These are phyloP conservation scores for Grammomys surdaster DNA, from an alignment of 2,113 vertebrate genomes.

Conservation along the genomic window DNA sequence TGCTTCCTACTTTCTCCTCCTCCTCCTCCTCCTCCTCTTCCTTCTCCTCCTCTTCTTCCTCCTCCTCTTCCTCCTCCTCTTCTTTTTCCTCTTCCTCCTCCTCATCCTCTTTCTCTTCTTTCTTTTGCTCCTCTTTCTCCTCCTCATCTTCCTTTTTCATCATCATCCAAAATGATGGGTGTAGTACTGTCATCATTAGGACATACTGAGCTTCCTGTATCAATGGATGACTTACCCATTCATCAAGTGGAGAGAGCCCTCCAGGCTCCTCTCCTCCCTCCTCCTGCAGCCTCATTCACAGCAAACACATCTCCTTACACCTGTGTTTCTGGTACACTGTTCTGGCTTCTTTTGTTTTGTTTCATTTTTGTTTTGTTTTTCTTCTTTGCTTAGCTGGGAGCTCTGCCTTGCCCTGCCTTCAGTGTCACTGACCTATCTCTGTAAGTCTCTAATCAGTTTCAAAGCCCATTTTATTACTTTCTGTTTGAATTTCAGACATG, in stretches of 20 bases:
- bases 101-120: neutral
- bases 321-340: neutral
- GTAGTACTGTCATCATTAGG: fast-evolving
- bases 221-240: neutral
- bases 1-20: neutral
- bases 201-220: neutral
- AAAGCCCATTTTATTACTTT: neutral
- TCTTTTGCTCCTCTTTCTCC: neutral
- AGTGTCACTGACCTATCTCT: neutral
- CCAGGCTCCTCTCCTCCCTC: fast-evolving
- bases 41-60: neutral
- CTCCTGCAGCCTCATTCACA: fast-evolving
- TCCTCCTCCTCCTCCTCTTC: too few species aligned
- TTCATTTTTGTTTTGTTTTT: neutral
- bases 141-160: neutral
- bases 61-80: neutral
- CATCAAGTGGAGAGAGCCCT: neutral
- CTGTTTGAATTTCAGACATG: neutral
- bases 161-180: neutral
- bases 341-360: neutral
- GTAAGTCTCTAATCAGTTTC: neutral
- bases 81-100: neutral
- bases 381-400: neutral
- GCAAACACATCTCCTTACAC: too few species aligned
- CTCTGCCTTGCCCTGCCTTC: fast-evolving